Base-by-base conservation (phyloP, 2,797 vertebrate species). In the Lagodon rhomboides region DNA sequence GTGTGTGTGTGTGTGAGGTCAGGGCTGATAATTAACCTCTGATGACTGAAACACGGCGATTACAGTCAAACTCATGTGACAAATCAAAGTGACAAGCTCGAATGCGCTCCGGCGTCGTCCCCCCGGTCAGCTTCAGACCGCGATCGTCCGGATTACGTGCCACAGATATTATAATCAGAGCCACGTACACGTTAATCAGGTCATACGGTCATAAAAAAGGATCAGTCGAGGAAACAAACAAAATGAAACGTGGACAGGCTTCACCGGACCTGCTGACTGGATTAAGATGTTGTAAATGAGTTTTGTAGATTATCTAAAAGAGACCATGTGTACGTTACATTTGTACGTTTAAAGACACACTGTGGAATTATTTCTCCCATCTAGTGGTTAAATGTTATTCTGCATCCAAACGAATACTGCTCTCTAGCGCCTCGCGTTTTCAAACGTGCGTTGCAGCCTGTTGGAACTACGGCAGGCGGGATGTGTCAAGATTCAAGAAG, bases 31-130 rank as follows among this genome's bases (percentile, higher is more conserved):
- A 94, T 94, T 92, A 93, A 90, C 86, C 85, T 83, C 41, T 83
- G 87, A 91, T 87, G 89, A 91, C 80, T 93, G 91, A 92, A 93
- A 91, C 90, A 93, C 84, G 71, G 83, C 90, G 64, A 93, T 93
- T 93, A 93, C 82, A 90, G 65, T 92, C 89, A 91, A 30, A 73
- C 75, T 79, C 89, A 92, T 82, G 89, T 92, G 92, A 90, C 91
- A 90, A 94, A 94, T 93, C 87, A 90, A 79, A 91, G 86, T 93
- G 93, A 93, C 90, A 94, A 51, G 83, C 82, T 67, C 20, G 65
- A 75, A 71, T 67, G n/a, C 70, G 43, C 69, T 70, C 81, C 75
- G 54, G 49, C 47, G n/a, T 79, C 81, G 51, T 68, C 77, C 22
- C 77, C 22, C 53, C 79, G 68, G 63, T 84, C 87, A 76, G 68